phyloP scores from a whole-genome alignment of 2,888 invertebrate genomes.

The Hanleya hanleyi region DNA sequence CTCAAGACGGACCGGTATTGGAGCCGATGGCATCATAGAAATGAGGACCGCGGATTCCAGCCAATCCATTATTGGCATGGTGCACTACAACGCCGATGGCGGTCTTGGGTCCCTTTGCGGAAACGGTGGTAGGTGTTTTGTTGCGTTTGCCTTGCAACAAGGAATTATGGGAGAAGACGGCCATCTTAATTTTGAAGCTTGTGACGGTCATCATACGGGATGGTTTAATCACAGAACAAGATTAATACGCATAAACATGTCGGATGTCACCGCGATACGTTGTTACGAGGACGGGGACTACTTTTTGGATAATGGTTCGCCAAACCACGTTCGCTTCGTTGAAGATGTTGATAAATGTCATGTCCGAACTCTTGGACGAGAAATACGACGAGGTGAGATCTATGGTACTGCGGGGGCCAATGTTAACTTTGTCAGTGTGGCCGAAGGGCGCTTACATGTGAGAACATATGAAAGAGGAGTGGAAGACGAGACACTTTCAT shows the following conservation, averaged over 20 bases:
- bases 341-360: conserved; percentile 21
- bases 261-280: background rate
- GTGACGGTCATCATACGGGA: conserved; percentile 32
- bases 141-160: conserved; percentile 35
- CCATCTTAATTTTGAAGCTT: conserved; percentile 29
- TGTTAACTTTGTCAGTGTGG: conserved; percentile 39
- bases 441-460: conserved; percentile 10
- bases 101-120: conserved; percentile 43
- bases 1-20: conserved; percentile 42
- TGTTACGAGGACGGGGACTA: conserved; percentile 22
- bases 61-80: conserved; percentile 31
- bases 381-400: conserved; percentile 23
- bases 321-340: conserved; percentile 46
- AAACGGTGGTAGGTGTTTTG: conserved; percentile 46
- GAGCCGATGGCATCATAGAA: conserved; percentile 46
- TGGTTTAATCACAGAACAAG: conserved; percentile 8
- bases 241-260: conserved; percentile 15
- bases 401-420: conserved; percentile 35
- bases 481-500: conserved; percentile 48
- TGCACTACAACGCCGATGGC: conserved; percentile 45
- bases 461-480: conserved; percentile 52
- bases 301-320: conserved; percentile 47
- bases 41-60: conserved; percentile 6
- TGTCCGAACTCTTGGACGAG: conserved; percentile 29
- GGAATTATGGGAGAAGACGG: conserved; percentile 13